Evolutionary conservation across 2,888 invertebrate species (phyloP), one percentile per base, ranked within the genome.

Genomic region (Catotricha subobsoleta): DNA sequence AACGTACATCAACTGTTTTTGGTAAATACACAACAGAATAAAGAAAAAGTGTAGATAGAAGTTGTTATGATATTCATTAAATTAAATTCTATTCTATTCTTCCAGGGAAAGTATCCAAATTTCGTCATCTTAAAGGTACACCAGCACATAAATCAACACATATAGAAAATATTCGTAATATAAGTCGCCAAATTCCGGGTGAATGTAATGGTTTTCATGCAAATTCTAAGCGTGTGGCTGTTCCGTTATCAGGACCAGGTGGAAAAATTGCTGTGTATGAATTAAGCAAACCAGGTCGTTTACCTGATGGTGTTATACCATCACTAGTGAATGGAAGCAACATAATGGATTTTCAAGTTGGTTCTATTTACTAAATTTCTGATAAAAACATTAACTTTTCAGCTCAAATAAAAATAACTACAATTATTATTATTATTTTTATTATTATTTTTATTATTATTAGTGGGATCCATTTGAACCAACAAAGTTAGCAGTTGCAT

Each of bases 401-500:
- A n/a, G n/a, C n/a, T n/a, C n/a, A n/a, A n/a, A n/a, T n/a, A n/a
- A n/a, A n/a, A n/a, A n/a, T n/a, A n/a, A n/a, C n/a, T n/a, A n/a
- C n/a, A n/a, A n/a, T n/a, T n/a, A n/a, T n/a, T n/a, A n/a, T n/a
- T n/a, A n/a, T n/a, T n/a, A n/a, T n/a, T n/a, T n/a, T n/a, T n/a
- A n/a, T n/a, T n/a, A n/a, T n/a, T n/a, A n/a, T n/a, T n/a, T n/a
- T n/a, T n/a, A n/a, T n/a, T n/a, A n/a, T n/a, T n/a, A n/a, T n/a
- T n/a, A n/a, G n/a, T 95, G 88, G 84, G 91, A 94, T 68, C 94
- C 94, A 2, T 92, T 92, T 62, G 71, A 87, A 59, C 69, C 75
- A 48, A 68, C 69, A 40, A 68, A 81, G 40, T 68, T 95, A 45
- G 78, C 86, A 31, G 87, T 88, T 31, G 88, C 82, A 21, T 88